Evolutionary conservation across 2,113 vertebrate genomes (phyloP), one percentile per base, ranked within the genome.

Genomic region (Silurus asotus): DNA sequence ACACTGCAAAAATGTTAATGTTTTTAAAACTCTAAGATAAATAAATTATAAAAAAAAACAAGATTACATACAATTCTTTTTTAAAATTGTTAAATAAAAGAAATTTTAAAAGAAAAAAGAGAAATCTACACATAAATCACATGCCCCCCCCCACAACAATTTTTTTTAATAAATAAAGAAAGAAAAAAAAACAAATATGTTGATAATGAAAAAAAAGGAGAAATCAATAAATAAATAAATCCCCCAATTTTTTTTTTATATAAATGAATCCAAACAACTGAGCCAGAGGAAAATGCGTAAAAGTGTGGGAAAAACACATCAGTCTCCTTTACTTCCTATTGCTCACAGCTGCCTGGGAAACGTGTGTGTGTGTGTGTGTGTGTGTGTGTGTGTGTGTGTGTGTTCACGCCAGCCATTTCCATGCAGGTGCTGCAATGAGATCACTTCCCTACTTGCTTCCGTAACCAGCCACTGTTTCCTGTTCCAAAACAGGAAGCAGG

Each of bases 361-460:
- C 92, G 64, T 79, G 58, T 87, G 61, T 86, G 49, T 80, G 3
- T 23, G n/a, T 64, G 76, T 55, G 25, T 85, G 81, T 72, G 7
- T 51, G 81, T 83, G 62, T 51, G 51, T 72, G 76, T 19, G 45
- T 51, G 74, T 58, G 81, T 90, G 87, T 90, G 25, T 89, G 28
- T 86, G 58, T 86, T 45, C 80, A 20, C 17, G 62, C 6, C 62
- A 65, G 23, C 62, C 62, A 15, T 65, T 15, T 17, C 15, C 6
- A 93, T 89, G 91, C 94, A 95, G 94, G 93, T 95, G 88, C 90
- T 87, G 92, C 48, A 2, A 82, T 95, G 93, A 95, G 93, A 88
- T 95, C 93, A 95, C 92, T 93, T 95, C 94, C 94, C 92, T 93
- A 84, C 58, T 4, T 28, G 84, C 84, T 89, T 94, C 92, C 92